phyloP scores from a whole-genome alignment of 1,140 invertebrate species.

The Condylostylus longicornis region DNA sequence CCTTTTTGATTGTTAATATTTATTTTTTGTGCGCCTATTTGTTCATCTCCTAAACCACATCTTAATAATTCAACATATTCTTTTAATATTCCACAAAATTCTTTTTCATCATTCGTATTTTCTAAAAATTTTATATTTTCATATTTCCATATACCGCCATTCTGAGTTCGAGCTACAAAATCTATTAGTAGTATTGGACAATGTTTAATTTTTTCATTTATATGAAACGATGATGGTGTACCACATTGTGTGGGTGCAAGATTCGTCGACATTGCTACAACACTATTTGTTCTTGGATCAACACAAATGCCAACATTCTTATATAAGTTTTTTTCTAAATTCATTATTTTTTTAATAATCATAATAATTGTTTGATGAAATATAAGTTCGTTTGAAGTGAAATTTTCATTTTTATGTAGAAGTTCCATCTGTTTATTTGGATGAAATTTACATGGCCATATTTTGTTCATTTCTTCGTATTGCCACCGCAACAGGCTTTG shows the following conservation, averaged over 20 bases:
- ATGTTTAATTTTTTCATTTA: constrained; percentile 65
- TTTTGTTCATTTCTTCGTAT: constrained; percentile 40
- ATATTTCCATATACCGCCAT: constrained; percentile 54
- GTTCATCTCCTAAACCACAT: constrained; percentile 11
- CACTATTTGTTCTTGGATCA: constrained; percentile 43
- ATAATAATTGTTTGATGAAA: constrained; percentile 46
- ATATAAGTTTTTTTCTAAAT: constrained; percentile 18
- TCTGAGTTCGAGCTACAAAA: constrained; percentile 63
- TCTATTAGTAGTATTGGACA: constrained; percentile 74
- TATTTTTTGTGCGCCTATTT: constrained; percentile 17
- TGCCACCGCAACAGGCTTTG: constrained; percentile 51
- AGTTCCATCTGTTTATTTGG: constrained; percentile 54
- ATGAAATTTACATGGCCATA: constrained; percentile 80
- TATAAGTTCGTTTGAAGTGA: constrained; percentile 40
- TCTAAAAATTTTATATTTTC: constrained; percentile 9
- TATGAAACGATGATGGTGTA: too few species aligned
- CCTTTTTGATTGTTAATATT: neutral
- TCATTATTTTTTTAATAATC: constrained; percentile 11
- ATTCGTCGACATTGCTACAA: constrained; percentile 52
- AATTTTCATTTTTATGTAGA: constrained; percentile 44
- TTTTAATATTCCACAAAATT: constrained; percentile 15
- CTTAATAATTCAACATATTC: constrained; percentile 14
- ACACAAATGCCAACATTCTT: constrained; percentile 46
- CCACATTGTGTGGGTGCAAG: constrained; percentile 31
- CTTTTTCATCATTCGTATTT: constrained; percentile 6